These are phyloP conservation scores for Drosophila setosimentum DNA, from an alignment of 2,888 invertebrate species.

Conservation along the genomic window DNA sequence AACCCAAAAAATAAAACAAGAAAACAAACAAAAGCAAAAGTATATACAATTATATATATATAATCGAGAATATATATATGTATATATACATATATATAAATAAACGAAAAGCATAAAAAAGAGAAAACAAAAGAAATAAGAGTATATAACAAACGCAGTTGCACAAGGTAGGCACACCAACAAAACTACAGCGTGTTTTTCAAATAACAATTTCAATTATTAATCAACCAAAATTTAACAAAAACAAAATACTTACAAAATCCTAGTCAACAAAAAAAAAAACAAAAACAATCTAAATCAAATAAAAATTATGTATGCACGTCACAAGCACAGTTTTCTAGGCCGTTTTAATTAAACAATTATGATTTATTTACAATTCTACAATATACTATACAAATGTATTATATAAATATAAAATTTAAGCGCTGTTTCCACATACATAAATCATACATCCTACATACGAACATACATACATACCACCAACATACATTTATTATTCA, in stretches of 20 bases:
- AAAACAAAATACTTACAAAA: conserved; percentile 23
- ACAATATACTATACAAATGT: conserved; percentile 36
- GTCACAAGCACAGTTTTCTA: conserved; percentile 79
- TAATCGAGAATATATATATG: conserved; percentile 67
- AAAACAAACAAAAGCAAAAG: conserved; percentile 50
- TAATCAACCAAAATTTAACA: conserved; percentile 52
- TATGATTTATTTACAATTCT: conserved; percentile 72
- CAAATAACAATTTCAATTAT: conserved; percentile 76
- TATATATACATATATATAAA: conserved; percentile 64
- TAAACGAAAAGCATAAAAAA: conserved; percentile 50
- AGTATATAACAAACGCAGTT: conserved; percentile 82
- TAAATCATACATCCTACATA: conserved; percentile 17
- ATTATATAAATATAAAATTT: conserved; percentile 67
- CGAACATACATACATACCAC: conserved; percentile 5
- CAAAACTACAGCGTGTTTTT: conserved; percentile 76
- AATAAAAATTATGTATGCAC: conserved; percentile 69
- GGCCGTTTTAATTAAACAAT: conserved; percentile 73
- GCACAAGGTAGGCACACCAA: conserved; percentile 84
- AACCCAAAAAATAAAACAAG: conserved; percentile 72
- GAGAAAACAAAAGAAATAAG: conserved; percentile 63
- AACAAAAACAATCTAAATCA: conserved; percentile 28
- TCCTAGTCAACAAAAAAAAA: conserved; percentile 44
- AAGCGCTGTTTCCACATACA: conserved; percentile 44
- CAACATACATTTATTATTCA: conserved; percentile 29
- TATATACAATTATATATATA: conserved; percentile 63